Conservation (phyloP, 1,140 invertebrate species). For the Stenopsyche tienmushanensis region DNA sequence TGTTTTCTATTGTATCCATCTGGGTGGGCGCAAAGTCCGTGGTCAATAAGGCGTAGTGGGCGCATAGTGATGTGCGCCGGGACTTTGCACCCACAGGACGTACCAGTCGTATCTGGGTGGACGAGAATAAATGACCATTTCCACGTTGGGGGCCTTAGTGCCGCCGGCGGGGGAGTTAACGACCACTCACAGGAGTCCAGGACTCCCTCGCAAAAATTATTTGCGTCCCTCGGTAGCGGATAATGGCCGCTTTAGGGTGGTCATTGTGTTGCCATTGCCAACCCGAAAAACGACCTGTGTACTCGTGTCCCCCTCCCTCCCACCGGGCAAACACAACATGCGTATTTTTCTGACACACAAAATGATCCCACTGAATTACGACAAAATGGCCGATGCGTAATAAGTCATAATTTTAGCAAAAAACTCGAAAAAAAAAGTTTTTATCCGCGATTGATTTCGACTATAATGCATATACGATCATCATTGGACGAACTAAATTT, state of each 20-base stretch:
- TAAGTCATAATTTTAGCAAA: too few relatives aligned
- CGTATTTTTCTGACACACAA: not conserved
- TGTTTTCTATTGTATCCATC: slow-evolving; percentile 16
- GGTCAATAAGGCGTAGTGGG: not conserved
- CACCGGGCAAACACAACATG: not conserved
- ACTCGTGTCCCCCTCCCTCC: not conserved
- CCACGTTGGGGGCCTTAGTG: not conserved
- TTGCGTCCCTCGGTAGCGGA: not conserved
- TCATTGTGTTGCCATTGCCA: slow-evolving; percentile 12
- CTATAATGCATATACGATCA: too few relatives aligned
- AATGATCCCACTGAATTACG: not conserved
- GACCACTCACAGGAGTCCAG: not conserved
- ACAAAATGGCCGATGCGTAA: not conserved
- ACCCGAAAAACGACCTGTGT: slow-evolving; percentile 3
- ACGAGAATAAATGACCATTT: not conserved
- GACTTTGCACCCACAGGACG: not conserved
- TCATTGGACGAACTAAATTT: too few relatives aligned
- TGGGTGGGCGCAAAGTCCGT: not conserved
- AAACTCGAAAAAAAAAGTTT: too few relatives aligned
- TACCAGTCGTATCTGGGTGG: not conserved
- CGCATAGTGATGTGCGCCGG: too few relatives aligned
- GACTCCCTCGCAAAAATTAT: slow-evolving; percentile 8
- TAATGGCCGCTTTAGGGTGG: slow-evolving; percentile 17
- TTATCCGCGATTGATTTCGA: not conserved
- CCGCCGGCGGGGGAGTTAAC: not conserved